These are phyloP conservation scores for Salvator merianae DNA, from an alignment of 2,113 vertebrate genomes.

Conservation along the genomic window DNA sequence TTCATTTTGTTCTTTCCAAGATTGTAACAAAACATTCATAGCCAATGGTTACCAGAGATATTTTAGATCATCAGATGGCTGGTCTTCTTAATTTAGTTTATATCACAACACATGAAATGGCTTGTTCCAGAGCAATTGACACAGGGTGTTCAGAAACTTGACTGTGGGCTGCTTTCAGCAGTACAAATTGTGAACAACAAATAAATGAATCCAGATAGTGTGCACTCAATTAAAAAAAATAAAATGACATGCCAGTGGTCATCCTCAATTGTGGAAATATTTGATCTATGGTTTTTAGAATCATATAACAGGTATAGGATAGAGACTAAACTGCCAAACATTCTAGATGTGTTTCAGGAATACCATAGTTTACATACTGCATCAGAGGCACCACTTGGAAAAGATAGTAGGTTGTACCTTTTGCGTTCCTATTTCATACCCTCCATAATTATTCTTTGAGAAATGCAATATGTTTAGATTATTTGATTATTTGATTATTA, in stretches of 20 bases:
- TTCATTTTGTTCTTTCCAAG: background rate
- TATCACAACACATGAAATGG: background rate
- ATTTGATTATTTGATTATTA: too few species aligned
- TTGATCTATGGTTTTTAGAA: background rate
- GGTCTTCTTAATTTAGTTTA: background rate
- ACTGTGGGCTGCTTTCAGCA: background rate
- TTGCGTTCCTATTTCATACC: background rate
- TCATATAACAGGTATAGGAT: background rate
- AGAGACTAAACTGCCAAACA: background rate
- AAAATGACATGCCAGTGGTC: background rate
- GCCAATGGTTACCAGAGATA: background rate
- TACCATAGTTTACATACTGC: background rate
- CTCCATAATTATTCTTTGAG: background rate
- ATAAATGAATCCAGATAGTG: background rate
- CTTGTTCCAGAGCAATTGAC: background rate
- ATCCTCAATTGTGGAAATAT: background rate
- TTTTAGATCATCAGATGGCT: background rate
- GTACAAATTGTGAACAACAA: background rate
- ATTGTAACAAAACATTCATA: background rate
- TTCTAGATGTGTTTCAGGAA: background rate
- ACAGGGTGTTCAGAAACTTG: background rate
- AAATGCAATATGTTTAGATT: background rate
- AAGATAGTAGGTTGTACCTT: background rate
- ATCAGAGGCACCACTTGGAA: background rate
- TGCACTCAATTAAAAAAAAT: background rate